Conservation (phyloP, 2,113 vertebrate genomes). For the Equus przewalskii region DNA sequence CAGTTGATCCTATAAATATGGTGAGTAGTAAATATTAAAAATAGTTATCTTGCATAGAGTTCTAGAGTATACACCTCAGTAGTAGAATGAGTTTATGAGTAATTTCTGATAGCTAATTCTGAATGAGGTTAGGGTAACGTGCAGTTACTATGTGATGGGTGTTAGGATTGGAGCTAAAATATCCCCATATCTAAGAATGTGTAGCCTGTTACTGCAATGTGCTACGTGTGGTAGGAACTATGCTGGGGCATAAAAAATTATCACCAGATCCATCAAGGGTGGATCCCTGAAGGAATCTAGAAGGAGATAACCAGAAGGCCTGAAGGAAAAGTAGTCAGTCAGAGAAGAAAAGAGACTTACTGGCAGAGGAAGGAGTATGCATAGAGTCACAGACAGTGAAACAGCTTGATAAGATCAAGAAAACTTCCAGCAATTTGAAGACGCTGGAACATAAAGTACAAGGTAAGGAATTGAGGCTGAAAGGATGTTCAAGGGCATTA, state of each 20-base stretch:
- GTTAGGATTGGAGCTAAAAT: neutral
- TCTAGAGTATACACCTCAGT: neutral
- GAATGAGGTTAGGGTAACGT: neutral
- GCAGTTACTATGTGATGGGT: neutral
- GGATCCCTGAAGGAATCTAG: neutral
- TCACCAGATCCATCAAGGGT: neutral
- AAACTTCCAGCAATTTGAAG: neutral
- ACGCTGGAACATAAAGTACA: neutral
- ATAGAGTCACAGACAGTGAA: neutral
- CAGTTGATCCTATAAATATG: constrained; percentile 98
- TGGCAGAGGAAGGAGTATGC: neutral
- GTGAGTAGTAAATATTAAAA: constrained; percentile 89
- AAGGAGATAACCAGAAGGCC: neutral
- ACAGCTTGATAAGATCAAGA: neutral
- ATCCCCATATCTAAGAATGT: neutral
- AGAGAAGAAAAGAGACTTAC: neutral
- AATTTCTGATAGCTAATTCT: neutral
- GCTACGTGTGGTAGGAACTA: neutral
- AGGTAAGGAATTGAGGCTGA: neutral
- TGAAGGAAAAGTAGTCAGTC: neutral
- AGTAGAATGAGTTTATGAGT: neutral
- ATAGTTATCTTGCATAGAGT: neutral
- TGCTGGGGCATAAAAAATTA: neutral
- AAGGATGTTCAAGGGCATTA: neutral
- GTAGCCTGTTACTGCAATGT: neutral